phyloP scores from a whole-genome alignment of 2,888 invertebrate genomes.

The Creontiades dilutus region DNA sequence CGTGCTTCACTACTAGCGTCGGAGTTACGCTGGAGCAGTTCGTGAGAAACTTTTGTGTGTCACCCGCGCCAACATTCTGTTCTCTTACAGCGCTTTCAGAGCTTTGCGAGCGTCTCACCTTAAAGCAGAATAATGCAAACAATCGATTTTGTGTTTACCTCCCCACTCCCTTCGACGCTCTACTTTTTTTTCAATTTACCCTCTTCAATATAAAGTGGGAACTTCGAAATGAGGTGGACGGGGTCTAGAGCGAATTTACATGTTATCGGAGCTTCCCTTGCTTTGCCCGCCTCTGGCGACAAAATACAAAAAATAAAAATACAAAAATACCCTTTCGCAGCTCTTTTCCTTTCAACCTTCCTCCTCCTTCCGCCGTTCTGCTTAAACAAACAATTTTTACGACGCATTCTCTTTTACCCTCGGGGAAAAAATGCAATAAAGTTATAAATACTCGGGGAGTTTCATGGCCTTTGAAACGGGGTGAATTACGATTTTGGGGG shows the following conservation, averaged over 20 bases:
- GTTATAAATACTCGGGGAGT: neutral
- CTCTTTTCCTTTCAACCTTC: neutral
- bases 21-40: neutral
- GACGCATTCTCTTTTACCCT: neutral
- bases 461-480: neutral
- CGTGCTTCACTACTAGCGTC: neutral
- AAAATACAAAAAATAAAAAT: conserved; percentile 6
- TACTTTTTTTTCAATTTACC: conserved; percentile 19
- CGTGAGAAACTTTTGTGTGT: neutral
- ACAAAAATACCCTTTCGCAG: conserved; percentile 14
- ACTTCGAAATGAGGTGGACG: conserved; percentile 38
- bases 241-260: conserved; percentile 28
- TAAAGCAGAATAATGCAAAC: neutral
- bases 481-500: neutral
- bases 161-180: neutral
- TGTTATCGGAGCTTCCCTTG: conserved; percentile 5
- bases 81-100: neutral
- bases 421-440: neutral
- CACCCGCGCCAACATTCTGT: neutral
- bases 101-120: neutral
- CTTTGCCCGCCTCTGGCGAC: conserved; percentile 17
- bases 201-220: conserved; percentile 37
- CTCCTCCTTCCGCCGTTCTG: neutral
- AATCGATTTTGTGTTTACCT: conserved; percentile 26
- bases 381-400: conserved; percentile 15